A percentile compares a stretch with the other conserved stretches of the same genome.
Evolutionary conservation across 1,140 invertebrate species (phyloP).

Genomic region (Sitodiplosis mosellana): DNA sequence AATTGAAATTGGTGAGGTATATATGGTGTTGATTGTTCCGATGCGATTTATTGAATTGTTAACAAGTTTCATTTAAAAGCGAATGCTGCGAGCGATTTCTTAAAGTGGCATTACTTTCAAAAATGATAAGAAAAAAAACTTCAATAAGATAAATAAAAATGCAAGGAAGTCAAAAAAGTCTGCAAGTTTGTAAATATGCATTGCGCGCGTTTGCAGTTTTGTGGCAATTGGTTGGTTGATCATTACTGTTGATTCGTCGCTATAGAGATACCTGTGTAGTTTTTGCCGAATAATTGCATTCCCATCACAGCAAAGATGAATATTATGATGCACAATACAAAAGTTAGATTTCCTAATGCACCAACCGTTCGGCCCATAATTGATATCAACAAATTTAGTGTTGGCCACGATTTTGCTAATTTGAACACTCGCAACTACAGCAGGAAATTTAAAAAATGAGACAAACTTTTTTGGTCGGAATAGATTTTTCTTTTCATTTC

Average conservation of each 20-base stretch:
- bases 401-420: constrained; percentile 97
- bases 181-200: not conserved
- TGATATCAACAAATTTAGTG: constrained; percentile 92
- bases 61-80: not conserved
- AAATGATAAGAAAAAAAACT: constrained; percentile 6
- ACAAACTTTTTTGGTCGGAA: too few relatives aligned
- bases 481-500: too few relatives aligned
- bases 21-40: not conserved
- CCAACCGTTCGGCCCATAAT: constrained; percentile 97
- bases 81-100: too few relatives aligned
- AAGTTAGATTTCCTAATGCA: constrained; percentile 92
- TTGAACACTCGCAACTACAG: constrained; percentile 95
- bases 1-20: too few relatives aligned
- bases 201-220: constrained; percentile 7
- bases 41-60: not conserved
- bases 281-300: constrained; percentile 93
- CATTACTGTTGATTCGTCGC: not conserved
- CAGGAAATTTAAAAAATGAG: constrained; percentile 3
- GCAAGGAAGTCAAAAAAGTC: not conserved
- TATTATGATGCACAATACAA: constrained; percentile 95
- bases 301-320: constrained; percentile 99
- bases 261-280: constrained; percentile 71
- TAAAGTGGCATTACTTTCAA: not conserved
- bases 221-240: not conserved
- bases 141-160: constrained; percentile 1